Percentiles rank a stretch among this genome's conserved stretches.
These are phyloP conservation scores for Patiria pectinifera DNA, from an alignment of 53 echinoderm and acorn worm genomes.

Conservation along the genomic window DNA sequence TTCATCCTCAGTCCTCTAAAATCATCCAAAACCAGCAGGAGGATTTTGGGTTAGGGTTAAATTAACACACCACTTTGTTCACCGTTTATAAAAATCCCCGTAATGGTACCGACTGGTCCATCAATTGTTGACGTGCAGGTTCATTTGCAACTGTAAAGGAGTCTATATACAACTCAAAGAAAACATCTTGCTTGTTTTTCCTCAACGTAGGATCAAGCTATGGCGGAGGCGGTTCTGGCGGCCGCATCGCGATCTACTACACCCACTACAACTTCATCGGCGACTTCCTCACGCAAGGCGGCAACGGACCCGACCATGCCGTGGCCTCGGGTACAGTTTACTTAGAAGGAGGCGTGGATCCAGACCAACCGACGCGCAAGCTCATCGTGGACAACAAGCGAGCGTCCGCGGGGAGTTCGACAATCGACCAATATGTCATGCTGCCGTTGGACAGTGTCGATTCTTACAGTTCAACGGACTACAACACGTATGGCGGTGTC, in stretches of 20 bases:
- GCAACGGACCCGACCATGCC: conserved; percentile 54
- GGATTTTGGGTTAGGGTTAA: too few relatives aligned
- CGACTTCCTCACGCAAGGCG: conserved; percentile 73
- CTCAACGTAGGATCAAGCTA: conserved; percentile 25
- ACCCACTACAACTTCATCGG: conserved; percentile 83
- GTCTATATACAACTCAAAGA: not conserved
- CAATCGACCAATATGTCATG: conserved; percentile 57
- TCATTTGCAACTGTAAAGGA: not conserved
- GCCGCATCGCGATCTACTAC: conserved; percentile 83
- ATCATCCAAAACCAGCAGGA: too few relatives aligned
- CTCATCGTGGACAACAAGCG: conserved; percentile 78
- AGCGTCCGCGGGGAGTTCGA: conserved; percentile 43
- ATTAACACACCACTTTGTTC: too few relatives aligned
- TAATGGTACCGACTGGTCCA: too few relatives aligned
- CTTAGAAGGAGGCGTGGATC: conserved; percentile 69
- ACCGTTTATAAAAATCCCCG: too few relatives aligned
- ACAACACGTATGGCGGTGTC: conserved; percentile 74
- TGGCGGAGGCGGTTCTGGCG: conserved; percentile 85
- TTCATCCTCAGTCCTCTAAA: too few relatives aligned
- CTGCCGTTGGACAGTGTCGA: conserved; percentile 63
- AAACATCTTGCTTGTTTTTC: not conserved
- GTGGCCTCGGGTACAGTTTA: conserved; percentile 84
- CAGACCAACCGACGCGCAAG: conserved; percentile 58
- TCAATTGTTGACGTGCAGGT: too few relatives aligned
- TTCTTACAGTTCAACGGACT: conserved; percentile 23